Percentiles rank a stretch among this genome's conserved stretches.
Evolutionary conservation across 2,888 invertebrate species (phyloP).

Genomic region (Agonopterix subpropinquella): DNA sequence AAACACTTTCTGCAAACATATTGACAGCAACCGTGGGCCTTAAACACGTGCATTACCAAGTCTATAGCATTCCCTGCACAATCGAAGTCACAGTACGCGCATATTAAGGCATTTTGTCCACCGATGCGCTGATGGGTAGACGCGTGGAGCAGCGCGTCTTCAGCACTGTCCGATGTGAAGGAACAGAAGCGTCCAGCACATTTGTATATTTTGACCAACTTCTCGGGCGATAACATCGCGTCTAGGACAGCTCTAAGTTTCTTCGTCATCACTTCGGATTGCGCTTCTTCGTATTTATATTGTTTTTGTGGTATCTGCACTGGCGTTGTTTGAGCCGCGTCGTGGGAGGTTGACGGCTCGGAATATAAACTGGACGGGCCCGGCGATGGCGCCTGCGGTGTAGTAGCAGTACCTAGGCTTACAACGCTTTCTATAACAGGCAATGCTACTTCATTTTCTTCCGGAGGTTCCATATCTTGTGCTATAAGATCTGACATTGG

Average conservation of each 20-base stretch:
- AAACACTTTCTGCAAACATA: conserved; percentile 81
- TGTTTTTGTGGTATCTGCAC: no score
- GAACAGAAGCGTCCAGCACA: conserved; percentile 62
- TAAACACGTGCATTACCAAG: conserved; percentile 76
- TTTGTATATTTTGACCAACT: conserved; percentile 60
- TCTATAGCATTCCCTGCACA: conserved; percentile 43
- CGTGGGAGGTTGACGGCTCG: neutral
- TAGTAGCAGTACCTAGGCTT: conserved; percentile 51
- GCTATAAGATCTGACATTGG: conserved; percentile 56
- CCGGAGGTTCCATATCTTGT: conserved; percentile 8
- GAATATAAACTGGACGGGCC: conserved; percentile 20
- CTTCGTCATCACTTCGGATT: conserved; percentile 44
- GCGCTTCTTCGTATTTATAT: conserved; percentile 47
- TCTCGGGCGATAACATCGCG: conserved; percentile 62
- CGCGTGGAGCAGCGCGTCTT: conserved; percentile 52
- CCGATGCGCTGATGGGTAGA: conserved; percentile 48
- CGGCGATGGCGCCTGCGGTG: conserved; percentile 8
- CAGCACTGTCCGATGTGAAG: conserved; percentile 48
- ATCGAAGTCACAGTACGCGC: conserved; percentile 75
- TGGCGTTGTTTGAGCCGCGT: neutral
- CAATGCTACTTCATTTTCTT: conserved; percentile 20
- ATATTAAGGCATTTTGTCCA: conserved; percentile 64
- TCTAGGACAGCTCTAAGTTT: conserved; percentile 59
- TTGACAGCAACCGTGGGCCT: conserved; percentile 76
- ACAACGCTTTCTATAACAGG: conserved; percentile 72